These are phyloP conservation scores for Microchrysa polita DNA, from an alignment of 2,888 invertebrate species.

Conservation along the genomic window DNA sequence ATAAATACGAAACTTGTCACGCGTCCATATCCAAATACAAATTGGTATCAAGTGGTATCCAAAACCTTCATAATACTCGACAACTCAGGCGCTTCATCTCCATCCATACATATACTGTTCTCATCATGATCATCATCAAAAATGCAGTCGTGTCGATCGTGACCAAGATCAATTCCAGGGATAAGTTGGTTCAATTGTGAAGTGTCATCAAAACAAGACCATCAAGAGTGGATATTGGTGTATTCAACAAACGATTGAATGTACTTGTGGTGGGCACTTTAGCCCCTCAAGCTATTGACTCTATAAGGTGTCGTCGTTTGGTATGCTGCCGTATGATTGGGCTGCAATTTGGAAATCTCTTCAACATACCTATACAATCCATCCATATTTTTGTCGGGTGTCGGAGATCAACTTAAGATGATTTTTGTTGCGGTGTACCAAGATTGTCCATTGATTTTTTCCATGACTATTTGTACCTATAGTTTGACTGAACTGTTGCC, in stretches of 20 bases:
- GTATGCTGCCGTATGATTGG: constrained; percentile 17
- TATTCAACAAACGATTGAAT: constrained; percentile 25
- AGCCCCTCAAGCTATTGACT: not conserved
- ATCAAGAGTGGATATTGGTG: constrained; percentile 20
- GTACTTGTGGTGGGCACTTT: constrained; percentile 7
- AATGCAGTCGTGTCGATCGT: constrained; percentile 26
- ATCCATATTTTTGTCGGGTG: not conserved
- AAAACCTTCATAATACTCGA: not conserved
- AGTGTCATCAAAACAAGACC: constrained; percentile 26
- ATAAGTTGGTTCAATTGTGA: constrained; percentile 30
- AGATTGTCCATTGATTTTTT: no score
- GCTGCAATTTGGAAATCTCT: constrained; percentile 4
- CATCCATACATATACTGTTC: no score
- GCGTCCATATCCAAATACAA: not conserved
- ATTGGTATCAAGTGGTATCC: no score
- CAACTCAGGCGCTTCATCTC: not conserved
- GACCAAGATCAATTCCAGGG: constrained; percentile 30
- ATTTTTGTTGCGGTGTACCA: no score
- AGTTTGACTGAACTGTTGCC: not conserved
- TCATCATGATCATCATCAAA: not conserved
- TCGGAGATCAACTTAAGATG: constrained; percentile 8
- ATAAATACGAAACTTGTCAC: constrained; percentile 2
- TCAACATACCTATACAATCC: not conserved
- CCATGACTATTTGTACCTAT: no score
- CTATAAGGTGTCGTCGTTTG: constrained; percentile 19